Evolutionary conservation across 2,797 vertebrate species (phyloP), one percentile per base, ranked within the genome.

Genomic region (Protonibea diacanthus): DNA sequence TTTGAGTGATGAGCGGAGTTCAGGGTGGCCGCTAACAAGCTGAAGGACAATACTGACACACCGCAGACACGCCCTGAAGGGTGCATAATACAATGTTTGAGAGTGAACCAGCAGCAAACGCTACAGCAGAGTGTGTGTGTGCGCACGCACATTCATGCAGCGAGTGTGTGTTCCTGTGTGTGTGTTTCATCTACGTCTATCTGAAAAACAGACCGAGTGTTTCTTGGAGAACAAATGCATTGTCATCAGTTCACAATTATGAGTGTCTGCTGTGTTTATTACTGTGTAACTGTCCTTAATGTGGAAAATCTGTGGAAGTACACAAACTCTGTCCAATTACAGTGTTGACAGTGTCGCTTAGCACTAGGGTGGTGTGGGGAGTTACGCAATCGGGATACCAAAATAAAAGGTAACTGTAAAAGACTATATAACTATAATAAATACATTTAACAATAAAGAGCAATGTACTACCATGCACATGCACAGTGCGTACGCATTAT

Each of bases 21-120:
- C 82, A 76, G 69, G 71, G 76, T 80, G 80, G 81, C 71, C 55
- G 5, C 82, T 81, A 81, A 85, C 76, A 66, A 56, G 69, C 71
- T 55, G 61, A 85, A 70, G 76, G 74, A 80, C 77, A 58, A 66
- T 23, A 68, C 78, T 71, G 61, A 52, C 64, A 42, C 61, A 29
- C 64, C 18, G 7, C 70, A 71, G 63, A 69, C 48, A 55, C 56
- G 14, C 75, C 72, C 49, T 25, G 61, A 73, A 49, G 71, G 65
- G 80, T 29, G 77, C 61, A n/a, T n/a, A 48, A 64, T 6, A 60
- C 20, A 45, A 21, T 58, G 45, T 72, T 61, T 62, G 52, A 73
- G 65, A 47, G 48, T 4, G 47, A 71, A 71, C 44, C 45, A 62
- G 47, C n/a, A 48, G n/a, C 64, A 68, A 59, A 70, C 64, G 21